Percentiles rank a stretch among this genome's conserved stretches.
Evolutionary conservation across 1,140 invertebrate species (phyloP).

Genomic region (Atta cephalotes): DNA sequence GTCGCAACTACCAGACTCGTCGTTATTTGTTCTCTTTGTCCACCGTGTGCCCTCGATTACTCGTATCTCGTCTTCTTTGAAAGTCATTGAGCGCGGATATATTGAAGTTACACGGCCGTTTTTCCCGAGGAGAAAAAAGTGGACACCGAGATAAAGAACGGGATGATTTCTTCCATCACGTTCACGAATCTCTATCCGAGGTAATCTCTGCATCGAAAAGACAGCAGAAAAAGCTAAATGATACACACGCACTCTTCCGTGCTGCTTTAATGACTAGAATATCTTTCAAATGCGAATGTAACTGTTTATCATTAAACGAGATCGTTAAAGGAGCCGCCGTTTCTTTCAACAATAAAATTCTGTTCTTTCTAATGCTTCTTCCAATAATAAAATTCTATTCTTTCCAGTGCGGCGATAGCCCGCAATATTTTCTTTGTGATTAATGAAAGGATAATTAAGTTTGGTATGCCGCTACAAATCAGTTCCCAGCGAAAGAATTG

Average conservation of each 20-base stretch:
- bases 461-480: neutral
- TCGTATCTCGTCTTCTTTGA: neutral
- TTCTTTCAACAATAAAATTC: conserved; percentile 19
- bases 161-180: neutral
- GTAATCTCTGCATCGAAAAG: conserved; percentile 5
- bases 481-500: neutral
- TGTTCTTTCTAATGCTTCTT: neutral
- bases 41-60: neutral
- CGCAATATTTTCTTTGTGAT: neutral
- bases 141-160: neutral
- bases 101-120: conserved; percentile 2
- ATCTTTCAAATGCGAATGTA: neutral
- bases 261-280: conserved; percentile 11
- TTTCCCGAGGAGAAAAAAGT: neutral
- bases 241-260: neutral
- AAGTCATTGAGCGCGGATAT: neutral
- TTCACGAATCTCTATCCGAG: neutral
- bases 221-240: neutral
- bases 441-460: conserved; percentile 32
- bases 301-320: conserved; percentile 28
- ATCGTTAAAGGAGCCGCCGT: neutral
- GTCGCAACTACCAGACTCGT: conserved; percentile 9
- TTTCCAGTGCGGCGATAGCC: neutral
- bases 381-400: conserved; percentile 8
- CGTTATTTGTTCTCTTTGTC: conserved; percentile 4